These are phyloP conservation scores for Daktulosphaira vitifoliae DNA, from an alignment of 1,140 invertebrate genomes.

Conservation along the genomic window DNA sequence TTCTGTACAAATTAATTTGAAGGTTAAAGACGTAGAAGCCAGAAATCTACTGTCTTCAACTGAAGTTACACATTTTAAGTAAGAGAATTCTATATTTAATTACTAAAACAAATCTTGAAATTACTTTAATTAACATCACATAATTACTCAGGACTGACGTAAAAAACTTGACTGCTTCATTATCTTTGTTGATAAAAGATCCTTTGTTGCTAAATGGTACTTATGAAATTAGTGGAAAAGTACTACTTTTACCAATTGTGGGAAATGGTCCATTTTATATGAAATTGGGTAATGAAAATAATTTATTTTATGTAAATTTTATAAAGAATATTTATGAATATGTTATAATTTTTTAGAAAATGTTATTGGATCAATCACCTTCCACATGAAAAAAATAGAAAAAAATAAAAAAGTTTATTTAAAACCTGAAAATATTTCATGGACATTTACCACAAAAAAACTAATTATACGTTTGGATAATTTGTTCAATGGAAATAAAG, in stretches of 20 bases:
- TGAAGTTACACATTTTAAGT: neutral
- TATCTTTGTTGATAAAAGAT: neutral
- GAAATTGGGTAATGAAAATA: slow-evolving; percentile 36
- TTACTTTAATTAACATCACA: too few relatives aligned
- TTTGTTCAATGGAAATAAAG: slow-evolving; percentile 51
- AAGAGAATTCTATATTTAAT: neutral
- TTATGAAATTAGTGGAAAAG: slow-evolving; percentile 40
- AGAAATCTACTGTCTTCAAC: slow-evolving; percentile 38
- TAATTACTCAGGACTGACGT: neutral
- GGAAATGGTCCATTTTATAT: slow-evolving; percentile 38
- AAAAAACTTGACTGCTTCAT: neutral
- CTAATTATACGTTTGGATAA: slow-evolving; percentile 43
- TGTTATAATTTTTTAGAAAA: too few relatives aligned
- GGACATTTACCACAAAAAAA: slow-evolving; percentile 35
- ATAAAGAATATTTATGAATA: too few relatives aligned
- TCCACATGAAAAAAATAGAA: neutral
- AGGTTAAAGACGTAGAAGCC: too few relatives aligned
- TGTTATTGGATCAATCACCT: too few relatives aligned
- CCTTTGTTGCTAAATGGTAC: slow-evolving; percentile 34
- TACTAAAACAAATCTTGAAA: too few relatives aligned
- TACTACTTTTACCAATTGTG: slow-evolving; percentile 39
- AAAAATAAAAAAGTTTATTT: slow-evolving; percentile 33
- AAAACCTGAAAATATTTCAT: slow-evolving; percentile 33
- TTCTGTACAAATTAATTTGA: too few relatives aligned
- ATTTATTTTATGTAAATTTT: too few relatives aligned